Percentiles rank a stretch among this genome's conserved stretches.
These are phyloP conservation scores for Zenarchopterus dispar DNA, from an alignment of 2,797 vertebrate genomes.

Conservation along the genomic window DNA sequence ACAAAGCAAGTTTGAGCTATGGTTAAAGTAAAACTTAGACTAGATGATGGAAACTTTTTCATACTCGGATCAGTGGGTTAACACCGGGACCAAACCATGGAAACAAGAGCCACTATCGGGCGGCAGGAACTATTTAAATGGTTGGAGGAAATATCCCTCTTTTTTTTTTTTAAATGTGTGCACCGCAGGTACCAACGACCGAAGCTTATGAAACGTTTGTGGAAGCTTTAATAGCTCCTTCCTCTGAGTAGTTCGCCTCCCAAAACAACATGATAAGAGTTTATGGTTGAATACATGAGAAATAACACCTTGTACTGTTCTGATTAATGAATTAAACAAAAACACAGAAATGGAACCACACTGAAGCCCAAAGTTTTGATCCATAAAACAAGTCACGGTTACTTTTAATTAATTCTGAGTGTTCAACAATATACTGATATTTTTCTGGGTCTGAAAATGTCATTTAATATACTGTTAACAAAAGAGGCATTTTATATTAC, in stretches of 20 bases:
- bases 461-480: background rate
- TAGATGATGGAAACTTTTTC: constrained; percentile 30
- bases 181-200: background rate
- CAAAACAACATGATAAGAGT: background rate
- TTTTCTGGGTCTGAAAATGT: too few relatives aligned
- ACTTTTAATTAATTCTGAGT: too few relatives aligned
- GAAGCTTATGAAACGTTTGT: background rate
- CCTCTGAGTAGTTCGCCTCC: background rate
- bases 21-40: constrained; percentile 14
- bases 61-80: constrained; percentile 17
- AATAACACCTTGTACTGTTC: too few relatives aligned
- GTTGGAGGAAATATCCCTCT: too few relatives aligned
- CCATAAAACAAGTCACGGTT: too few relatives aligned
- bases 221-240: background rate
- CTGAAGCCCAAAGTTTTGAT: too few relatives aligned
- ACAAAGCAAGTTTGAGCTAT: constrained; percentile 7
- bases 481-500: constrained; percentile 3
- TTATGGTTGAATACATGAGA: too few relatives aligned
- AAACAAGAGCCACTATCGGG: background rate
- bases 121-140: background rate
- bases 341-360: too few relatives aligned
- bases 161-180: too few relatives aligned
- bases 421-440: too few relatives aligned
- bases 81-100: constrained; percentile 4
- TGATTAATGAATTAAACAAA: too few relatives aligned